These are phyloP conservation scores for Nudaria mundana DNA, from an alignment of 2,888 invertebrate species.

Conservation along the genomic window DNA sequence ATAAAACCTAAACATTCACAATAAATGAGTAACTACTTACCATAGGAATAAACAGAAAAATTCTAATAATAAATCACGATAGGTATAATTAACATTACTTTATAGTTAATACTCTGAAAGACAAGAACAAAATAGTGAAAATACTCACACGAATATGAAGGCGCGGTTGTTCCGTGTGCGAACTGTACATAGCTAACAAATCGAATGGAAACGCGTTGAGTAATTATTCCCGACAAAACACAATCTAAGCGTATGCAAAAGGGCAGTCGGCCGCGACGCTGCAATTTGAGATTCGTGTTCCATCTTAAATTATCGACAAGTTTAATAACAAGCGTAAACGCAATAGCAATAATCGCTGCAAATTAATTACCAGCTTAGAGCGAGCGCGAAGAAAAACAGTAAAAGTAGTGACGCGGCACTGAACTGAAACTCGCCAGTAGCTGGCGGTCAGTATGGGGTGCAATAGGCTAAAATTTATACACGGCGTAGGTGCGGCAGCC, in stretches of 20 bases:
- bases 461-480: conserved; percentile 64
- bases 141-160: conserved; percentile 61
- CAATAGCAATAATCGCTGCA: conserved; percentile 70
- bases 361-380: conserved; percentile 68
- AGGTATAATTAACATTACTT: not conserved
- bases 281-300: conserved; percentile 73
- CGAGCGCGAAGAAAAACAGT: conserved; percentile 64
- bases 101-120: not conserved
- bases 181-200: conserved; percentile 60
- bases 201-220: conserved; percentile 55
- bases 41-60: no score
- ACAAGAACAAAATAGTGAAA: conserved; percentile 8
- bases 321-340: conserved; percentile 73
- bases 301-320: conserved; percentile 77
- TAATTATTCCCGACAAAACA: conserved; percentile 57
- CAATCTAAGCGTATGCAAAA: conserved; percentile 63
- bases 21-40: no score
- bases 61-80: no score
- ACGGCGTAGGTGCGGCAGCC: conserved; percentile 48
- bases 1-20: no score
- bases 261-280: conserved; percentile 64
- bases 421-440: conserved; percentile 45
- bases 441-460: conserved; percentile 41
- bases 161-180: conserved; percentile 49
- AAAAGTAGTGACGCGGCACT: conserved; percentile 54